phyloP scores from a whole-genome alignment of 35 echinoderm and acorn worm species.

The Patiria miniata region DNA sequence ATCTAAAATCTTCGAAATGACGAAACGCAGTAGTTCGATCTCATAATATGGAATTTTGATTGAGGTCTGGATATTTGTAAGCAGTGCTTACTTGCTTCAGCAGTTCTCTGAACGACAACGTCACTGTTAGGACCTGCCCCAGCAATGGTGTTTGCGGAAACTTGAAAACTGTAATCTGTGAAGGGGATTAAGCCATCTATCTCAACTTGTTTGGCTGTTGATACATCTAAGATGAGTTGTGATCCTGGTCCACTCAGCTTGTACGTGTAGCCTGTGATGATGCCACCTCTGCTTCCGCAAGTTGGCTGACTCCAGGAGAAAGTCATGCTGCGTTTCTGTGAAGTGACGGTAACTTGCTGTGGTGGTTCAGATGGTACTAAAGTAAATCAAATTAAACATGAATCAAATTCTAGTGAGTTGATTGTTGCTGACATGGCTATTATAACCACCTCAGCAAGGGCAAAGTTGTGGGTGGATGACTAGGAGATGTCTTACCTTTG shows the following conservation, averaged over 20 bases:
- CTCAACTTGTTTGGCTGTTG: neutral
- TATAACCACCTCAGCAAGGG: too few species aligned
- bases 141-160: neutral
- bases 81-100: neutral
- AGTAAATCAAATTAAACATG: too few species aligned
- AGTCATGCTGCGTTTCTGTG: neutral
- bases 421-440: too few species aligned
- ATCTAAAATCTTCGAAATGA: too few species aligned
- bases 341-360: neutral
- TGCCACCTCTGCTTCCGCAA: neutral
- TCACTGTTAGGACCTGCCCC: neutral
- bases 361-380: too few species aligned
- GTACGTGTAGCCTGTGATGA: neutral
- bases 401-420: too few species aligned
- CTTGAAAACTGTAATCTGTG: constrained; percentile 17
- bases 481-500: too few species aligned
- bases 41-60: too few species aligned
- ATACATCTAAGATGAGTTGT: too few species aligned
- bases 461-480: too few species aligned
- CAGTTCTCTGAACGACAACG: neutral
- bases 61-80: too few species aligned
- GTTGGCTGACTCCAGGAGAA: constrained; percentile 9
- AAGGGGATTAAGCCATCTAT: neutral
- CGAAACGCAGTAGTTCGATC: too few species aligned
- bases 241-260: neutral